Evolutionary conservation across 2,113 vertebrate species (phyloP).

Genomic region (Miniopterus natalensis): DNA sequence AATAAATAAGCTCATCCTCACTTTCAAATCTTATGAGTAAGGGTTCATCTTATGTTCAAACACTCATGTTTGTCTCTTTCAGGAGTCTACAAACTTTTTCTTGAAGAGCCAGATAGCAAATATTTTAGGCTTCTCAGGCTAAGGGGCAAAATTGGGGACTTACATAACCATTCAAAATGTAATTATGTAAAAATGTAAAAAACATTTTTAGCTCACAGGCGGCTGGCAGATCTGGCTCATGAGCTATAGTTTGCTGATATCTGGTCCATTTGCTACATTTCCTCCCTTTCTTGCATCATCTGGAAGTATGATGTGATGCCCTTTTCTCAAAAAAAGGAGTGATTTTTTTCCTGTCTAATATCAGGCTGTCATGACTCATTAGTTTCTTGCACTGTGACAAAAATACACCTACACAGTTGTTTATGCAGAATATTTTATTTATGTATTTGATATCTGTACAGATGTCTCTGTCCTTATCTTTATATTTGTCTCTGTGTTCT

Average conservation of each 20-base stretch:
- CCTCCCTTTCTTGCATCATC: constrained; percentile 6
- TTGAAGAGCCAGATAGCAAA: background rate
- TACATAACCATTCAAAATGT: constrained; percentile 1
- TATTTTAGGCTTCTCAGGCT: background rate
- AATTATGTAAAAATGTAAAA: background rate
- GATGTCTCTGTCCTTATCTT: constrained; percentile 43
- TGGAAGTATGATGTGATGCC: background rate
- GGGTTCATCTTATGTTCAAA: background rate
- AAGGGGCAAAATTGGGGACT: background rate
- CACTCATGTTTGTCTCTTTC: background rate
- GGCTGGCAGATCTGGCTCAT: background rate
- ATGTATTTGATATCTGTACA: background rate
- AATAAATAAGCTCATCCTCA: background rate
- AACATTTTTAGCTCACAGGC: background rate
- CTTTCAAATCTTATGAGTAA: background rate
- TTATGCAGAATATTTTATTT: constrained; percentile 52
- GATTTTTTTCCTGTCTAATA: background rate
- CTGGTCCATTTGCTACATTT: background rate
- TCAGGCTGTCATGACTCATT: background rate
- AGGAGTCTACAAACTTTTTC: background rate
- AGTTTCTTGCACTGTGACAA: constrained; percentile 22
- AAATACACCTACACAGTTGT: background rate
- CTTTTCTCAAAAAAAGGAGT: background rate
- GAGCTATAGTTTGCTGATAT: background rate
- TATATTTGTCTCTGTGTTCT: background rate